Evolutionary conservation across 1,140 invertebrate species (phyloP).

Genomic region (Microplitis mediator): DNA sequence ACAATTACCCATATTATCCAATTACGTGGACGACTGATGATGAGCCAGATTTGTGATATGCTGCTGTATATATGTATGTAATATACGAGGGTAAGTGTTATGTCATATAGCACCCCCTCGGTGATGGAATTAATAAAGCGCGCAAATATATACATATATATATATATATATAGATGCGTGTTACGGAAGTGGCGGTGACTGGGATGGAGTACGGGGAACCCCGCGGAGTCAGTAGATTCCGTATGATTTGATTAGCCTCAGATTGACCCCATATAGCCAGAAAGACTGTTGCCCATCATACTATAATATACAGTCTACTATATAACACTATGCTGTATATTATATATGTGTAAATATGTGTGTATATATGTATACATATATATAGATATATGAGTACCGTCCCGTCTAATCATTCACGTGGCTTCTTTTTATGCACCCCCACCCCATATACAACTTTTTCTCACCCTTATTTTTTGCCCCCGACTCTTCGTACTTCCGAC

Average conservation of each 20-base stretch:
- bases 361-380: slow-evolving; percentile 16
- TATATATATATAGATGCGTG: slow-evolving; percentile 6
- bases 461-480: slow-evolving; percentile 22
- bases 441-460: slow-evolving; percentile 26
- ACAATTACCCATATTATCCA: slow-evolving; percentile 30
- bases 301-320: slow-evolving; percentile 9
- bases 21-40: slow-evolving; percentile 55
- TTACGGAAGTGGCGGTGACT: slow-evolving; percentile 43
- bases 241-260: slow-evolving; percentile 65
- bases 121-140: slow-evolving; percentile 62
- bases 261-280: slow-evolving; percentile 56
- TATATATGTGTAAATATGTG: slow-evolving; percentile 16
- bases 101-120: slow-evolving; percentile 41
- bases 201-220: slow-evolving; percentile 33
- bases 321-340: background rate
- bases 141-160: slow-evolving; percentile 40
- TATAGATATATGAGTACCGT: slow-evolving; percentile 27
- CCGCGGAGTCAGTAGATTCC: slow-evolving; percentile 47
- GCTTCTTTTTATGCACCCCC: slow-evolving; percentile 52
- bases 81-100: slow-evolving; percentile 35
- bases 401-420: slow-evolving; percentile 57
- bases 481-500: slow-evolving; percentile 12
- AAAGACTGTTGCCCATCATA: slow-evolving; percentile 36
- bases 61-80: background rate
- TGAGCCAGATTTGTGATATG: slow-evolving; percentile 44